These are phyloP conservation scores for Synergus laeviventris DNA, from an alignment of 2,888 invertebrate species.

Conservation along the genomic window DNA sequence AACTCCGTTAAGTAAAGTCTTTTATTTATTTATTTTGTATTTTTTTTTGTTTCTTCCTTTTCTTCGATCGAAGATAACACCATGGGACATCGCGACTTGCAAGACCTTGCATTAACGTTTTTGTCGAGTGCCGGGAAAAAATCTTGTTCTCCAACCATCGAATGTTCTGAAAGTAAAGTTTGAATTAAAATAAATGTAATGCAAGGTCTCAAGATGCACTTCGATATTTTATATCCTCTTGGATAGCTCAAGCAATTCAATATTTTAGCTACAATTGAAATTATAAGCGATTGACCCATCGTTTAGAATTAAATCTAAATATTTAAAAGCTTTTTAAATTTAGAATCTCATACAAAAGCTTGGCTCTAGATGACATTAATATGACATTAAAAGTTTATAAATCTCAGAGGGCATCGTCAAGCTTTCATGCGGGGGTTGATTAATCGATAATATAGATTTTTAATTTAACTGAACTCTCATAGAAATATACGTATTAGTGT, in stretches of 20 bases:
- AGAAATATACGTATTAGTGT: not conserved
- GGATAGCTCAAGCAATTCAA: not conserved
- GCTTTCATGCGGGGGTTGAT: not conserved
- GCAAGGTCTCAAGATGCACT: slow-evolving; percentile 6
- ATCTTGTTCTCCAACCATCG: slow-evolving; percentile 1
- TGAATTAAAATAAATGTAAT: not conserved
- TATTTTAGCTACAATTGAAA: not conserved
- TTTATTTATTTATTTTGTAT: slow-evolving; percentile 10
- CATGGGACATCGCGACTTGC: slow-evolving; percentile 29
- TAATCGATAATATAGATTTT: not conserved
- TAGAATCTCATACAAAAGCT: not conserved
- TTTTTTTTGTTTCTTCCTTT: not conserved
- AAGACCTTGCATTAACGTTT: slow-evolving; percentile 37
- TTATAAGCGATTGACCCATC: not conserved
- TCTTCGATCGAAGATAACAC: slow-evolving; percentile 31
- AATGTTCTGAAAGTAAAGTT: not conserved
- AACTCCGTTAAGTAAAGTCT: slow-evolving; percentile 27
- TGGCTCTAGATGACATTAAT: not conserved
- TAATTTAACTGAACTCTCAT: not conserved
- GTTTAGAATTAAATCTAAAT: too few relatives aligned
- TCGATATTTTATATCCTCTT: not conserved
- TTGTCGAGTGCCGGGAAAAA: slow-evolving; percentile 28
- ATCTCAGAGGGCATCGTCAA: not conserved
- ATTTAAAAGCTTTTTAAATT: not conserved
- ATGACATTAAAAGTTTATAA: not conserved